Conservation (phyloP, 1,140 invertebrate genomes). For the Zaprionus tsacasi region DNA sequence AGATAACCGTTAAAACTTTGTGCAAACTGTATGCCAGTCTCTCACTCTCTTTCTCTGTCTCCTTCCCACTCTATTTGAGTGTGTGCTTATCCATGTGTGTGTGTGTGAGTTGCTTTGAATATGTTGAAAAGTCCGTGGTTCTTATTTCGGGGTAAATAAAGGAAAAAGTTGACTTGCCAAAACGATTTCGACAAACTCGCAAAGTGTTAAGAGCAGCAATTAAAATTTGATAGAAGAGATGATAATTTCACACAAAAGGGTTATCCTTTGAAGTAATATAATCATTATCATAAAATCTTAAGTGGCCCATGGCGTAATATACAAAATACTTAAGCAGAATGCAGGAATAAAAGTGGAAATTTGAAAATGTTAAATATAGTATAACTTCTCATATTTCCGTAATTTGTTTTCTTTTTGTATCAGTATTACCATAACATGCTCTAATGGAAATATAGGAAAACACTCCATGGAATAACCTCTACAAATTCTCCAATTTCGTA, state of each 20-base stretch:
- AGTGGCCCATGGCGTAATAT: conserved; percentile 5
- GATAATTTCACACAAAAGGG: conserved; percentile 36
- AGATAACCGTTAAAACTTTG: conserved; percentile 80
- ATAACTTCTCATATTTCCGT: no score
- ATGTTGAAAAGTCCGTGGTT: conserved; percentile 20
- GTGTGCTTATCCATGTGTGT: conserved; percentile 14
- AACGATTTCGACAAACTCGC: conserved; percentile 41
- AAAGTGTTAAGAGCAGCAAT: conserved; percentile 56
- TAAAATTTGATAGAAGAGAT: conserved; percentile 33
- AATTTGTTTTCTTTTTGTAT: no score
- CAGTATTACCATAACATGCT: no score
- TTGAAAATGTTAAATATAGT: no score
- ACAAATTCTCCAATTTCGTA: no score
- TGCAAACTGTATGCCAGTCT: conserved; percentile 49
- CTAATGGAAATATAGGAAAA: no score
- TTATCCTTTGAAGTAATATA: conserved; percentile 32
- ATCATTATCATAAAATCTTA: conserved; percentile 13
- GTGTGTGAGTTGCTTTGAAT: conserved; percentile 6
- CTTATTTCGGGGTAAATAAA: conserved; percentile 60
- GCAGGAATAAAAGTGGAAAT: no score
- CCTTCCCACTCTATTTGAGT: conserved; percentile 2
- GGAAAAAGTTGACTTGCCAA: conserved; percentile 50
- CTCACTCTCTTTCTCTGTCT: neutral
- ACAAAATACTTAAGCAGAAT: neutral
- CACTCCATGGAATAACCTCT: no score